A percentile compares a stretch with the other conserved stretches of the same genome.
These are phyloP conservation scores for Alligator mississippiensis DNA, from an alignment of 2,113 vertebrate genomes.

Conservation along the genomic window DNA sequence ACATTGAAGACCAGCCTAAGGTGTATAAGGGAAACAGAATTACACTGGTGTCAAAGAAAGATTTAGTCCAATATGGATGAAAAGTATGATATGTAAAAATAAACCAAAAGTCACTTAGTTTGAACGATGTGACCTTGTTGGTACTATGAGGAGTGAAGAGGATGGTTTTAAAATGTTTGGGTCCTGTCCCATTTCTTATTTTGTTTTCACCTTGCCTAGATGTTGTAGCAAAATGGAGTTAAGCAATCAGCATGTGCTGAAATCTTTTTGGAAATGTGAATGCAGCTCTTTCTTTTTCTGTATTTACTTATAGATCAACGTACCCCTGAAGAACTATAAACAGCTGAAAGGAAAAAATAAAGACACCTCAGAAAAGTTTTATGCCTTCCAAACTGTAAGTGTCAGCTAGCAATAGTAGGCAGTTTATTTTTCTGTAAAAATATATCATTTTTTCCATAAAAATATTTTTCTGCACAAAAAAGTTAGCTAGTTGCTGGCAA, in stretches of 20 bases:
- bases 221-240: conserved; percentile 42
- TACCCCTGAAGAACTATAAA: conserved; percentile 48
- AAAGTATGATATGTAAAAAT: rapidly evolving
- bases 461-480: conserved; percentile 21
- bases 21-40: neutral
- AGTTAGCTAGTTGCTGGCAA: conserved; percentile 3
- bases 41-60: neutral
- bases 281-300: conserved; percentile 32
- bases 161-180: conserved; percentile 25
- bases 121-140: neutral
- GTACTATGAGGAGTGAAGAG: neutral
- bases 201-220: neutral
- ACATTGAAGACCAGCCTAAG: neutral
- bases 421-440: conserved; percentile 61
- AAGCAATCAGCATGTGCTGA: conserved; percentile 30
- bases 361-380: conserved; percentile 51
- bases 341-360: conserved; percentile 57
- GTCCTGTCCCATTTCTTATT: neutral
- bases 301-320: conserved; percentile 53
- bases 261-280: conserved; percentile 50
- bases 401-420: conserved; percentile 20
- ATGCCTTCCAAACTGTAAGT: conserved; percentile 50
- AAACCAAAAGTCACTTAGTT: neutral
- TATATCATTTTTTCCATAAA: neutral
- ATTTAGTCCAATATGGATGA: neutral